Conservation (phyloP, 2,113 vertebrate species). For the Brachyhypopomus occidentalis region DNA sequence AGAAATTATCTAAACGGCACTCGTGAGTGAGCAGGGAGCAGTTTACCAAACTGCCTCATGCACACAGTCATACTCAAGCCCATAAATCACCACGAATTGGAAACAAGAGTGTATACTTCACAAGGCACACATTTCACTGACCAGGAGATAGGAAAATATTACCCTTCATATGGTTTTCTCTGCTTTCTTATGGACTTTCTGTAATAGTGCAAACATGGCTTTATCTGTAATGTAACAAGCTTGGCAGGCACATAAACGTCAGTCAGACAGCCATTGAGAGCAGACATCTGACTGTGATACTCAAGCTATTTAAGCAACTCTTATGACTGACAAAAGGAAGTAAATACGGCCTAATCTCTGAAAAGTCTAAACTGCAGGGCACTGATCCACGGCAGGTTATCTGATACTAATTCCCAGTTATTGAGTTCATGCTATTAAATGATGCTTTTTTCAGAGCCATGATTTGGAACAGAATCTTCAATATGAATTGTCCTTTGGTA, state of each 20-base stretch:
- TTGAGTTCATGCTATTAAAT: not conserved
- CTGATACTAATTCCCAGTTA: not conserved
- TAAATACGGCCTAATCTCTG: not conserved
- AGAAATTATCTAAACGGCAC: conserved; percentile 9
- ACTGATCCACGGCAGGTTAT: not conserved
- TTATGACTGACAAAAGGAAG: not conserved
- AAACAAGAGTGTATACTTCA: not conserved
- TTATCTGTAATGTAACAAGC: conserved; percentile 15
- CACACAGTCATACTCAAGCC: not conserved
- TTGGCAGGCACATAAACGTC: not conserved
- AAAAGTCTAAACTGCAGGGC: too few relatives aligned
- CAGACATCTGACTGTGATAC: not conserved
- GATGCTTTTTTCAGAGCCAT: not conserved
- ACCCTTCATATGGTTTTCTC: not conserved
- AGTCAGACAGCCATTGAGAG: not conserved
- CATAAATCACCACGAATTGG: not conserved
- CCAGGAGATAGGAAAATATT: conserved; percentile 7
- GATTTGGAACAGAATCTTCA: not conserved
- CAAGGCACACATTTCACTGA: not conserved
- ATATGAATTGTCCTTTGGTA: not conserved
- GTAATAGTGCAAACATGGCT: not conserved
- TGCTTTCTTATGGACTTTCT: conserved; percentile 2
- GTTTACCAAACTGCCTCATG: not conserved
- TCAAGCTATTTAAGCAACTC: not conserved
- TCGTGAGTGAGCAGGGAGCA: not conserved